These are phyloP conservation scores for Xiphydria camelus DNA, from an alignment of 2,888 invertebrate genomes.

Conservation along the genomic window DNA sequence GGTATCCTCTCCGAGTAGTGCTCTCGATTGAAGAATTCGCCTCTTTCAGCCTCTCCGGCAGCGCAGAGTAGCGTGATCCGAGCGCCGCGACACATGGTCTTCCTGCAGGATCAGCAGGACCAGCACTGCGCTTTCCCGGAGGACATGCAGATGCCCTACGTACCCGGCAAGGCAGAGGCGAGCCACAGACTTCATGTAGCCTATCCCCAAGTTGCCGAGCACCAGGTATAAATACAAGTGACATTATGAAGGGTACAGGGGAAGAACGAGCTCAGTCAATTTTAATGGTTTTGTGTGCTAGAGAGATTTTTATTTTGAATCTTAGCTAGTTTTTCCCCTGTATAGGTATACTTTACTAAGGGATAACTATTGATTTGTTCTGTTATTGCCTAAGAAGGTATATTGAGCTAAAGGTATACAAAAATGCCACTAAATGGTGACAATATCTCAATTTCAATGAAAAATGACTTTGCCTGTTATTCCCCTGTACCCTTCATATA, in stretches of 20 bases:
- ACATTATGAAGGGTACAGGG: neutral
- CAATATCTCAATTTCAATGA: too few relatives aligned
- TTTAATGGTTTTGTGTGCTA: too few relatives aligned
- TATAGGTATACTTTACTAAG: neutral
- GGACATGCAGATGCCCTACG: slow-evolving; percentile 42
- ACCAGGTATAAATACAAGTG: slow-evolving; percentile 30
- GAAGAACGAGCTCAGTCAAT: too few relatives aligned
- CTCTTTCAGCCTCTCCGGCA: slow-evolving; percentile 26
- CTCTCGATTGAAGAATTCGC: too few relatives aligned
- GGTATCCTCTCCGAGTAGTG: neutral
- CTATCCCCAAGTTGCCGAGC: slow-evolving; percentile 43
- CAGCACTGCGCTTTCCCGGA: slow-evolving; percentile 46
- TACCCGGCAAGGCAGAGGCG: slow-evolving; percentile 42
- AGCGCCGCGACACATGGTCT: slow-evolving; percentile 50
- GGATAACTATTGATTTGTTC: neutral
- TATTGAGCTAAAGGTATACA: too few relatives aligned
- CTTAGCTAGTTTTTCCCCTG: too few relatives aligned
- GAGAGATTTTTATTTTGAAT: too few relatives aligned
- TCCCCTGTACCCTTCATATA: too few relatives aligned
- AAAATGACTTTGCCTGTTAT: too few relatives aligned
- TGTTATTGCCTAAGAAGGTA: neutral
- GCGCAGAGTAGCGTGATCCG: slow-evolving; percentile 42
- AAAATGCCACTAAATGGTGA: too few relatives aligned
- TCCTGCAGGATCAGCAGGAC: slow-evolving; percentile 45
- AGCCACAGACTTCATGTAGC: slow-evolving; percentile 35